Percentiles rank a stretch among this genome's conserved stretches.
Conservation (phyloP, 1,140 invertebrate genomes). For the Leptinotarsa undecemlineata region DNA sequence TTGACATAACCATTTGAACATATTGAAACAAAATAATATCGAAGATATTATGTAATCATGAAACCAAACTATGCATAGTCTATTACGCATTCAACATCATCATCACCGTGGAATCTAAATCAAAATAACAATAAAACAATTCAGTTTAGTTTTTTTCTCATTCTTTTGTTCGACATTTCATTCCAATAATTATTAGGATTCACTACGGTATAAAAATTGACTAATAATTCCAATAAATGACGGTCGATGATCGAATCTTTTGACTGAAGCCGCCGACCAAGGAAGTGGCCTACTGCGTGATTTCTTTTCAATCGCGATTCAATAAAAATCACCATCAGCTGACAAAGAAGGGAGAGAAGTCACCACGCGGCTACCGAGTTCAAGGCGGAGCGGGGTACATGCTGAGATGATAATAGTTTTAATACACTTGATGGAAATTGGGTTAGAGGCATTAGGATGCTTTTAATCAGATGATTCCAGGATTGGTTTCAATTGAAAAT, state of each 20-base stretch:
- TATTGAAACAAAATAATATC: too few species aligned
- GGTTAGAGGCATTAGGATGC: neutral
- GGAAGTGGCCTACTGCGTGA: conserved; percentile 20
- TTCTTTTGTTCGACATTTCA: conserved; percentile 18
- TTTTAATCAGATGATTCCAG: too few species aligned
- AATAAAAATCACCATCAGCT: conserved; percentile 13
- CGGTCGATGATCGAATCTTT: conserved; percentile 13
- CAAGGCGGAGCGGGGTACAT: neutral
- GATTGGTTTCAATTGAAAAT: too few species aligned
- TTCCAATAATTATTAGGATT: conserved; percentile 6
- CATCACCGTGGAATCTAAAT: neutral
- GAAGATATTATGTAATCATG: too few species aligned
- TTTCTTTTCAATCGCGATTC: conserved; percentile 19
- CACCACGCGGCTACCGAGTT: conserved; percentile 14
- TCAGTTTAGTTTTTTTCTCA: neutral
- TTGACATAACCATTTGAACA: too few species aligned
- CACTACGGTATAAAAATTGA: conserved; percentile 9
- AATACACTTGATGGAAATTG: neutral
- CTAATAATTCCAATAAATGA: conserved; percentile 24
- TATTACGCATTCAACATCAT: neutral
- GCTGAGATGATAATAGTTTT: conserved; percentile 13
- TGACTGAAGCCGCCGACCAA: conserved; percentile 19
- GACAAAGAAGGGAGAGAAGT: conserved; percentile 12
- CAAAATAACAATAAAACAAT: neutral
- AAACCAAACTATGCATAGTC: too few species aligned